Conservation (phyloP, 2,113 vertebrate genomes). For the Nansenia antarctica region DNA sequence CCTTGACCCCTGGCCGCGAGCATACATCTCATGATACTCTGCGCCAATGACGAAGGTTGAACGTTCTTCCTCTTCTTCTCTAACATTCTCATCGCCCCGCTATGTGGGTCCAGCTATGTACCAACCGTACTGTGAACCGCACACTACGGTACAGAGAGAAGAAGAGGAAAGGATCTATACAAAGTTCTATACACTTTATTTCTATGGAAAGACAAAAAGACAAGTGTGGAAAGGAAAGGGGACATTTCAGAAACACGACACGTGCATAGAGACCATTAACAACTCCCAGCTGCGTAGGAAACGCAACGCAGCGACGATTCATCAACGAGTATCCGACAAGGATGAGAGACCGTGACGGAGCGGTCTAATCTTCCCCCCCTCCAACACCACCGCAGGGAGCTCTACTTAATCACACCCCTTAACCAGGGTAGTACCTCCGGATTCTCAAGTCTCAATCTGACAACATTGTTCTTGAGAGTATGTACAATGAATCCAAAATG, state of each 20-base stretch:
- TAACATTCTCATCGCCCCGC: no score
- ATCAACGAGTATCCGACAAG: slow-evolving; percentile 29
- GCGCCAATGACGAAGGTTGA: no score
- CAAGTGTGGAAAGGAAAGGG: slow-evolving; percentile 2
- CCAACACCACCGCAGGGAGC: slow-evolving; percentile 1
- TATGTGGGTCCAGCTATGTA: no score
- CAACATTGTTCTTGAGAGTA: no score
- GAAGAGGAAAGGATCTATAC: background rate
- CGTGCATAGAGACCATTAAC: slow-evolving; percentile 61
- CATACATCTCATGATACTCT: no score
- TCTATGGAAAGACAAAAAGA: background rate
- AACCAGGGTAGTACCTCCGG: no score
- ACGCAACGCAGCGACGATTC: slow-evolving; percentile 34
- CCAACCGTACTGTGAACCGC: background rate
- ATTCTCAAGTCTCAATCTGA: background rate
- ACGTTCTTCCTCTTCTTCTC: no score
- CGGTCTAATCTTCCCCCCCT: background rate
- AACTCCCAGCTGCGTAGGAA: slow-evolving; percentile 43
- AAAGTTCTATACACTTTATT: slow-evolving; percentile 16
- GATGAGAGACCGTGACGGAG: slow-evolving; percentile 7
- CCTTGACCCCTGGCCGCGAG: no score
- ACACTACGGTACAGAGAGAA: background rate
- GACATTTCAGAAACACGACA: slow-evolving; percentile 29
- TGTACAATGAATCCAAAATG: background rate
- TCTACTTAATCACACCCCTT: background rate